phyloP scores from a whole-genome alignment of 2,888 invertebrate species.

The Acronicta leporina region DNA sequence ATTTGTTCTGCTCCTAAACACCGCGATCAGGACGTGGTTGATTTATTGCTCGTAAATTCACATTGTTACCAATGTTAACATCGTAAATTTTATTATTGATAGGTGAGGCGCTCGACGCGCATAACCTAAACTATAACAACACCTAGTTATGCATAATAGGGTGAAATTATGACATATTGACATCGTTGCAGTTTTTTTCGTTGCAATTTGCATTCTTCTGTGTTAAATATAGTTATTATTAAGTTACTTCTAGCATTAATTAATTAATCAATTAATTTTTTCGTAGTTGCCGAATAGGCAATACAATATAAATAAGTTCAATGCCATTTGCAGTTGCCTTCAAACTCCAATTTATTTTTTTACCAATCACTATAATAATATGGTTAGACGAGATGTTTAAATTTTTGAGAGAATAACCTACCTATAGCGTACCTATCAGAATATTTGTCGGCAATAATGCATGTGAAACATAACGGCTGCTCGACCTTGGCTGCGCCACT shows the following conservation, averaged over 20 bases:
- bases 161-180: constrained; percentile 5
- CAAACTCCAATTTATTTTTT: no score
- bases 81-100: constrained; percentile 61
- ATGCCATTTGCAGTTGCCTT: no score
- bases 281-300: no score
- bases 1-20: constrained; percentile 23
- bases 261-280: no score
- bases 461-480: constrained; percentile 47
- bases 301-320: no score
- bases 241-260: no score
- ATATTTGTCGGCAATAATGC: constrained; percentile 23
- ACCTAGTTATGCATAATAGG: constrained; percentile 1
- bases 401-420: not conserved
- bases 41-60: constrained; percentile 63
- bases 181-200: not conserved
- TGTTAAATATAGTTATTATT: no score
- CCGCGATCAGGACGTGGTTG: constrained; percentile 28
- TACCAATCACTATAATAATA: no score
- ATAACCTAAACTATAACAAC: constrained; percentile 15
- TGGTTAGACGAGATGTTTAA: no score
- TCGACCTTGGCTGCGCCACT: constrained; percentile 37
- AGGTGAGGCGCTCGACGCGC: constrained; percentile 49
- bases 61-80: constrained; percentile 57
- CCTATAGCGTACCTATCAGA: constrained; percentile 14
- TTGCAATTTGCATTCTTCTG: no score